Evolutionary conservation across 1,140 invertebrate genomes (phyloP).

Genomic region (Pogonomyrmex barbatus): DNA sequence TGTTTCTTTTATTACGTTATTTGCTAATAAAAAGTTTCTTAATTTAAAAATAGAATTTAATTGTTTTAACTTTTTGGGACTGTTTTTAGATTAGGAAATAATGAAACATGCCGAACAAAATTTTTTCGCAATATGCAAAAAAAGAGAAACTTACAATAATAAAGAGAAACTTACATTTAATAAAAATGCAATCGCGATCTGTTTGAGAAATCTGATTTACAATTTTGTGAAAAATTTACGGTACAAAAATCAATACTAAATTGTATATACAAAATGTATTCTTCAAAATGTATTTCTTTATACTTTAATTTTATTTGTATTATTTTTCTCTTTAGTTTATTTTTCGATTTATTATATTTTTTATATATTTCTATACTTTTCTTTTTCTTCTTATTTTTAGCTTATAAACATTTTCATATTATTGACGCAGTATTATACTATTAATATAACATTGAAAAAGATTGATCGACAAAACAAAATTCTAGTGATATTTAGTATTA

Average conservation of each 20-base stretch:
- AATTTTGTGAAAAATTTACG: constrained; percentile 26
- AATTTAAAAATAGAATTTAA: neutral
- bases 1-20: neutral
- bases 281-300: neutral
- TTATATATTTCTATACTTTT: constrained; percentile 8
- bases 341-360: constrained; percentile 39
- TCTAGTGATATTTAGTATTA: constrained; percentile 43
- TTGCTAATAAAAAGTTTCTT: neutral
- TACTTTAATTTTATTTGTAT: constrained; percentile 19
- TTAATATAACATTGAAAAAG: constrained; percentile 22
- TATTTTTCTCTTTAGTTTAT: constrained; percentile 29
- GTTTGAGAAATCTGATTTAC: neutral
- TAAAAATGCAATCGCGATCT: constrained; percentile 1
- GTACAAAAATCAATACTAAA: constrained; percentile 8
- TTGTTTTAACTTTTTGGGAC: neutral
- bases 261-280: neutral
- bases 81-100: neutral
- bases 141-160: neutral
- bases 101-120: constrained; percentile 12
- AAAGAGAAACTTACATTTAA: constrained; percentile 1
- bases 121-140: neutral
- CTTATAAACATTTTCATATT: constrained; percentile 30
- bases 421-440: constrained; percentile 44
- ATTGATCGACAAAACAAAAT: constrained; percentile 19
- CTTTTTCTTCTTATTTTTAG: constrained; percentile 32